Evolutionary conservation across 1,140 invertebrate genomes (phyloP).

Genomic region (Bacillus rossius): DNA sequence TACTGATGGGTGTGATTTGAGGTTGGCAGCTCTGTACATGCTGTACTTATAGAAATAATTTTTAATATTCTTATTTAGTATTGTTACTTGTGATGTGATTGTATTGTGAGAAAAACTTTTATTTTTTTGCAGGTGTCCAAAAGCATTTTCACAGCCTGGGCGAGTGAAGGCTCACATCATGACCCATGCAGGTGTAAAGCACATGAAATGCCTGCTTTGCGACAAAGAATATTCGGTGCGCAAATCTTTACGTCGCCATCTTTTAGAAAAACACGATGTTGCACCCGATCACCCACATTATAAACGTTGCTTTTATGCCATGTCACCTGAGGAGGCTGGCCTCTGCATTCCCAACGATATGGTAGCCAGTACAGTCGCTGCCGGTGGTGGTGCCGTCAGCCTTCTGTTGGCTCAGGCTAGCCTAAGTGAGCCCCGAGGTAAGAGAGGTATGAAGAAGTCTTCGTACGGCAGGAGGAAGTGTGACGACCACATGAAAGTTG

Average conservation of each 20-base stretch:
- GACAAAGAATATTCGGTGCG: slow-evolving; percentile 21
- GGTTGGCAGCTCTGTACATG: too few species aligned
- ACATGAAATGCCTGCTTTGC: slow-evolving; percentile 24
- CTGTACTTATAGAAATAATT: too few species aligned
- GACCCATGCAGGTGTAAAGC: slow-evolving; percentile 26
- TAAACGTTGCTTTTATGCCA: slow-evolving; percentile 21
- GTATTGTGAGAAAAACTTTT: background rate
- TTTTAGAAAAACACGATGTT: slow-evolving; percentile 21
- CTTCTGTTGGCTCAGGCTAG: too few species aligned
- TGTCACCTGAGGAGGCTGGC: slow-evolving; percentile 24
- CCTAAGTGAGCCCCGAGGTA: too few species aligned
- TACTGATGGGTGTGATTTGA: too few species aligned
- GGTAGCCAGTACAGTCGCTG: background rate
- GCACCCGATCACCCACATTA: slow-evolving; percentile 22
- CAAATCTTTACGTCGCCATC: slow-evolving; percentile 22
- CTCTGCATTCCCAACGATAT: slow-evolving; percentile 18
- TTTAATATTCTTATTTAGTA: too few species aligned
- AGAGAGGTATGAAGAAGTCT: too few species aligned
- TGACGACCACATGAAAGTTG: too few species aligned
- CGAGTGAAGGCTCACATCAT: slow-evolving; percentile 24
- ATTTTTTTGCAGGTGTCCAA: slow-evolving; percentile 16
- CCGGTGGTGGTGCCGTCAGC: too few species aligned
- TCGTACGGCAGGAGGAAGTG: too few species aligned
- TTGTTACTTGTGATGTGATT: too few species aligned
- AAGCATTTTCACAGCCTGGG: slow-evolving; percentile 19